A percentile compares a stretch with the other conserved stretches of the same genome.
Conservation (phyloP, 2,797 vertebrate genomes). For the Tenualosa ilisha region DNA sequence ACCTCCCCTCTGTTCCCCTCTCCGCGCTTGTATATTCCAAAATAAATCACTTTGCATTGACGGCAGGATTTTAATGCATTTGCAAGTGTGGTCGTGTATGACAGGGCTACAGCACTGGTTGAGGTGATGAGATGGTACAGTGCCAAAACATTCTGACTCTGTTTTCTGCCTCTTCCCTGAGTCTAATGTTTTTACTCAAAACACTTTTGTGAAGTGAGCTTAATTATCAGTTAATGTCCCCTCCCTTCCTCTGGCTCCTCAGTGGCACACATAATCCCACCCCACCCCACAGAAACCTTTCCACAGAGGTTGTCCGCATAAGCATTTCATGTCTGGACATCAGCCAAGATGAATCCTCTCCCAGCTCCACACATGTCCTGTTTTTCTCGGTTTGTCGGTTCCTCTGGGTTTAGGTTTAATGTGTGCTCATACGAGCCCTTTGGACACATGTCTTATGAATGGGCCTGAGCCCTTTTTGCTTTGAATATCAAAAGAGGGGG, state of each 20-base stretch:
- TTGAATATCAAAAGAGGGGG: constrained; percentile 28
- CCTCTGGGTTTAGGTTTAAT: neutral
- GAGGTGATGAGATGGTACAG: neutral
- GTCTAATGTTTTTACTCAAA: neutral
- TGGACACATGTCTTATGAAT: constrained; percentile 32
- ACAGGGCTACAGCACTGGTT: neutral
- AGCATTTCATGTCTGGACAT: neutral
- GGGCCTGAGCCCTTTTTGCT: constrained; percentile 51
- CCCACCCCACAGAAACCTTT: neutral
- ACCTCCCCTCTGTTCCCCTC: neutral
- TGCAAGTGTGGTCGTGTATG: neutral
- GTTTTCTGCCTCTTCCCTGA: neutral
- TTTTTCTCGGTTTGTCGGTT: neutral
- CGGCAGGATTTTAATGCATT: neutral
- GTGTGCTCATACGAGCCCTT: neutral
- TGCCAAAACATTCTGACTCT: neutral
- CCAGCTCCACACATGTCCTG: neutral
- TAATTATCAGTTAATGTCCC: neutral
- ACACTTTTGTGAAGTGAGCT: neutral
- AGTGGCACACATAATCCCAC: neutral
- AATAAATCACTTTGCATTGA: neutral
- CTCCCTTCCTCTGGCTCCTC: neutral
- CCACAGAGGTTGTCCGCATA: neutral
- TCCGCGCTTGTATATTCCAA: neutral
- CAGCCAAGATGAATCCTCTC: neutral